These are phyloP conservation scores for Drosophila meridiana DNA, from an alignment of 2,888 invertebrate species.

Conservation along the genomic window DNA sequence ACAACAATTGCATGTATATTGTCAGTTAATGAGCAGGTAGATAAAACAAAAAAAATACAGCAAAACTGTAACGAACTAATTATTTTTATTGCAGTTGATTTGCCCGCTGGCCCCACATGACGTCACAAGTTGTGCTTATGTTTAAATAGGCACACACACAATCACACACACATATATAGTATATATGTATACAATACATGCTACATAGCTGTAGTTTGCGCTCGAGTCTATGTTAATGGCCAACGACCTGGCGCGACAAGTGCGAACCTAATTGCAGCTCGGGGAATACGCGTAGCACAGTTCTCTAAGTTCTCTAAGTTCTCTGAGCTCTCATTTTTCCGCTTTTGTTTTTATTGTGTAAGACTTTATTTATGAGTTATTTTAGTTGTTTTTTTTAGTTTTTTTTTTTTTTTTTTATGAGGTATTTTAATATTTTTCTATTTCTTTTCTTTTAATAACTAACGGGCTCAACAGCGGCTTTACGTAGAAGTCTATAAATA, in stretches of 20 bases:
- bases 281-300: slow-evolving; percentile 12
- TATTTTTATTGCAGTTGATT: slow-evolving; percentile 52
- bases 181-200: not conserved
- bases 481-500: slow-evolving; percentile 24
- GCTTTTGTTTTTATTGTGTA: slow-evolving; percentile 30
- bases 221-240: slow-evolving; percentile 31
- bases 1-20: slow-evolving; percentile 56
- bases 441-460: slow-evolving; percentile 4
- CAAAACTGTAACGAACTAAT: slow-evolving; percentile 63
- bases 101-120: slow-evolving; percentile 42
- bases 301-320: slow-evolving; percentile 10
- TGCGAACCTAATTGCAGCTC: slow-evolving; percentile 49
- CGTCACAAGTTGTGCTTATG: slow-evolving; percentile 47
- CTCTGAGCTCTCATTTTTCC: not conserved
- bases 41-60: slow-evolving; percentile 30
- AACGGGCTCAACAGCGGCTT: slow-evolving; percentile 33
- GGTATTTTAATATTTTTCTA: slow-evolving; percentile 18
- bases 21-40: slow-evolving; percentile 60
- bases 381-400: slow-evolving; percentile 19
- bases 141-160: not conserved
- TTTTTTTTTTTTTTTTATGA: slow-evolving; percentile 22
- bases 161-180: not conserved
- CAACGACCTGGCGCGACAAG: slow-evolving; percentile 45
- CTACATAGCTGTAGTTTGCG: not conserved
- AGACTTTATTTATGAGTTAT: slow-evolving; percentile 38